These are phyloP conservation scores for Cygnus atratus DNA, from an alignment of 2,113 vertebrate species.

Conservation along the genomic window DNA sequence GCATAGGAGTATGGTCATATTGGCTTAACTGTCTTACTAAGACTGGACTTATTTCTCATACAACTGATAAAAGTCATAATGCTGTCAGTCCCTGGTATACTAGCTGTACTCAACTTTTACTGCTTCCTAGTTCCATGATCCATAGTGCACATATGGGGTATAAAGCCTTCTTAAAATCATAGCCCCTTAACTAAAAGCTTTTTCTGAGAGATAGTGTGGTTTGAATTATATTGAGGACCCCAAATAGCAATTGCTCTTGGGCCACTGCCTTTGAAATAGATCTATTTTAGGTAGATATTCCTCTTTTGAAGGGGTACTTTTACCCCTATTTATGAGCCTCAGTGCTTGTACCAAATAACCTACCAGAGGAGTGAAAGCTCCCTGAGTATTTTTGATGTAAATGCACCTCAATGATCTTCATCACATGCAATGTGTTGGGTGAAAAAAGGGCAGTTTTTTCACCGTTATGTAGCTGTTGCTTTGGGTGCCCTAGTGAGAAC, in stretches of 20 bases:
- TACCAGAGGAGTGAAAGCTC: background rate
- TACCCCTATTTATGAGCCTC: background rate
- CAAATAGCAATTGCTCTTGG: conserved; percentile 27
- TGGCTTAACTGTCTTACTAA: background rate
- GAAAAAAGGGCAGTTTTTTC: background rate
- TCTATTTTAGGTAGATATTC: conserved; percentile 25
- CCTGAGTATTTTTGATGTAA: background rate
- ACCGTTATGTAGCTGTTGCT: background rate
- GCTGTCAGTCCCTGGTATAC: conserved; percentile 48
- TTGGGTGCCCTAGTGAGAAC: background rate
- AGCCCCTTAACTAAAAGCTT: conserved; percentile 36
- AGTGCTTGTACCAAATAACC: background rate
- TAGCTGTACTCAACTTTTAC: conserved; percentile 30
- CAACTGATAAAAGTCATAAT: conserved; percentile 50
- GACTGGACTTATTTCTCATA: conserved; percentile 33
- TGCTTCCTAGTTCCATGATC: conserved; percentile 6
- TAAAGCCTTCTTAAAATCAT: conserved; percentile 44
- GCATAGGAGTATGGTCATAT: background rate
- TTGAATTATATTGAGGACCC: conserved; percentile 23
- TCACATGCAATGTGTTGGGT: background rate
- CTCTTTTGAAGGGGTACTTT: background rate
- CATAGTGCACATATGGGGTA: background rate
- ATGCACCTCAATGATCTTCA: rapidly evolving
- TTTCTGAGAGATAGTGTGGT: conserved; percentile 5
- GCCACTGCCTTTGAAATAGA: conserved; percentile 1